Evolutionary conservation across 2,797 vertebrate species (phyloP), one percentile per base, ranked within the genome.

Genomic region (Spheniscus humboldti): DNA sequence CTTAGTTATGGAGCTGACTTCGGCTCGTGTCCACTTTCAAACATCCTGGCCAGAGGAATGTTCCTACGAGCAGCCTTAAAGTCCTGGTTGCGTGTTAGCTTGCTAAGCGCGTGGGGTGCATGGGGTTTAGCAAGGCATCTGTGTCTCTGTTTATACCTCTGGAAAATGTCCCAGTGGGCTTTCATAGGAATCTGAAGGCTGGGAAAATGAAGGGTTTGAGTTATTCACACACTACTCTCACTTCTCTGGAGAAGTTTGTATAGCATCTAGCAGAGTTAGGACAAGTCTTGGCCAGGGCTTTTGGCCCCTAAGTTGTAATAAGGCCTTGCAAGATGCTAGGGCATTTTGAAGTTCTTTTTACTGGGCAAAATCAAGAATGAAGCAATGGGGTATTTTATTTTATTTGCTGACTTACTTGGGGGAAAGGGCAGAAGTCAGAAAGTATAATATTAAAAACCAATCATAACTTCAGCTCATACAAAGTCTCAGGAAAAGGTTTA

Each of bases 1-100:
- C 15, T 50, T 41, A 3, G 1, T 72, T 31, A 27, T 2, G 14
- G 66, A 78, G 11, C 35, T 83, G 85, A 60, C 43, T 75, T 57
- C 16, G 9, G 35, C 53, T 83, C 4, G 0, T 4, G 1, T 24
- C 76, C 10, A 1, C 15, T 59, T 86, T 10, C 0, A 0, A 76
- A 66, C 22, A n/a, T 27, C 31, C 37, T 56, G n/a, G 45, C 53
- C 68, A 71, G n/a, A 18, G 60, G 24, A 86, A 62, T 0, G 7
- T 59, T 59, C 73, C 66, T 88, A 57, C 2, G 7, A 81, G 47
- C 73, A 78, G 57, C 62, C 73, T 69, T 31, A 6, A 91, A 87
- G 31, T 57, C 75, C 60, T 62, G 55, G 28, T 48, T 73, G 55
- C 0, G 0, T 37, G n/a, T 72, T 13, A 83, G 62, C 33, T 62